These are phyloP conservation scores for Luscinia megarhynchos DNA, from an alignment of 2,797 vertebrate genomes.

Conservation along the genomic window DNA sequence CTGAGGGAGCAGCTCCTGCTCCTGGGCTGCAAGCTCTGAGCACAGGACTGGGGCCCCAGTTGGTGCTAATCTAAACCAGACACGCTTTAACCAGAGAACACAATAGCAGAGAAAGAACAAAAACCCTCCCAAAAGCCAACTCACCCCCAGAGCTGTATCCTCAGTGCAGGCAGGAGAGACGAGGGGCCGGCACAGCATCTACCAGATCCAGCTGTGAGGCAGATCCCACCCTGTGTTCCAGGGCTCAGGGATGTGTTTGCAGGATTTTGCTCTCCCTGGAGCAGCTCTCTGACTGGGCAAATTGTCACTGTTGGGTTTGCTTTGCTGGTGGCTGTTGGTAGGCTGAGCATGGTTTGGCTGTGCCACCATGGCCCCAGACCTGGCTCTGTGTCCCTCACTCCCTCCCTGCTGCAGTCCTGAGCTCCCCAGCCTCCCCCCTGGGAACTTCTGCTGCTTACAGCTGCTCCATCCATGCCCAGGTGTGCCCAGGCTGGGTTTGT, in stretches of 20 bases:
- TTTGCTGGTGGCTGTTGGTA: background rate
- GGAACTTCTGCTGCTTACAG: background rate
- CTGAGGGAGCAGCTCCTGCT: background rate
- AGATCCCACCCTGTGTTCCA: fast-evolving
- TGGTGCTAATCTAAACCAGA: slow-evolving; percentile 46
- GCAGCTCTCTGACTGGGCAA: fast-evolving
- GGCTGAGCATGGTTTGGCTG: background rate
- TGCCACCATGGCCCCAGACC: fast-evolving
- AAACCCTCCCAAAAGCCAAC: background rate
- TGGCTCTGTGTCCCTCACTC: fast-evolving
- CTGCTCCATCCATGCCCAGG: background rate
- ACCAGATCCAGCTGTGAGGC: background rate
- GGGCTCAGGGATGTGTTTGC: background rate
- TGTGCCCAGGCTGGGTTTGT: background rate
- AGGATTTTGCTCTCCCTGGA: background rate
- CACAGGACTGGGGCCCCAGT: background rate
- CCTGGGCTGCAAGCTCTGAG: background rate
- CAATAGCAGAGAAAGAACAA: background rate
- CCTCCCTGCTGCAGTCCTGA: background rate
- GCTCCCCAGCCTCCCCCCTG: background rate
- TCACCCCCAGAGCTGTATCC: background rate
- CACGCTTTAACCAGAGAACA: background rate
- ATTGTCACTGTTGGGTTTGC: fast-evolving
- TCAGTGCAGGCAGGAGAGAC: background rate
- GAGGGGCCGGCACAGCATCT: background rate